Conservation (phyloP, 2,113 vertebrate species). For the Ranitomeya imitator region DNA sequence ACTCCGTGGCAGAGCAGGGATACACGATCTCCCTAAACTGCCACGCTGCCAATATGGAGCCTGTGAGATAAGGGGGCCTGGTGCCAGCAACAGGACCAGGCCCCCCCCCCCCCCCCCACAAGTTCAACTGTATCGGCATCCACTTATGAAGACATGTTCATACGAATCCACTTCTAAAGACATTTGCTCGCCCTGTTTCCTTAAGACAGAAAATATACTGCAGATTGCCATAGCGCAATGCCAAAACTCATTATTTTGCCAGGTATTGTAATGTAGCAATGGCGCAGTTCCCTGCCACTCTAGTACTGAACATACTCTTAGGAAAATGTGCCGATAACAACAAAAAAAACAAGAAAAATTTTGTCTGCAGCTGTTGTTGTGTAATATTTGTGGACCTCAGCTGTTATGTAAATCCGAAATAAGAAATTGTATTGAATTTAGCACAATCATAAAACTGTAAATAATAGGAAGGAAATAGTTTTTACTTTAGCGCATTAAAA, state of each 20-base stretch:
- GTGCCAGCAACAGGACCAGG: too few relatives aligned
- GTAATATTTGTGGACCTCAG: slow-evolving; percentile 50
- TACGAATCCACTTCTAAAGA: too few relatives aligned
- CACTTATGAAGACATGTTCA: not conserved
- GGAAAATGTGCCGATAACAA: not conserved
- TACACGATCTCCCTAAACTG: too few relatives aligned
- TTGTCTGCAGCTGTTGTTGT: slow-evolving; percentile 35
- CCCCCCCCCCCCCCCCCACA: too few relatives aligned
- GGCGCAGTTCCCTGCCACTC: not conserved
- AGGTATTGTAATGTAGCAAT: not conserved
- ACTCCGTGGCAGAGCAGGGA: too few relatives aligned
- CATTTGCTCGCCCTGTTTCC: not conserved
- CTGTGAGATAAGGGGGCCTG: too few relatives aligned
- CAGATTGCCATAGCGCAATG: not conserved
- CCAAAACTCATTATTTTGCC: not conserved
- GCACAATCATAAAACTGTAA: slow-evolving; percentile 44
- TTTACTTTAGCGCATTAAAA: slow-evolving; percentile 43
- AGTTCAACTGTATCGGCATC: too few relatives aligned
- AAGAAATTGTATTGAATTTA: slow-evolving; percentile 41
- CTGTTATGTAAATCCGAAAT: slow-evolving; percentile 46
- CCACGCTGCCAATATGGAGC: too few relatives aligned
- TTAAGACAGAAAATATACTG: not conserved
- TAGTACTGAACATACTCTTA: not conserved
- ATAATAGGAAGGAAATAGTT: slow-evolving; percentile 44
- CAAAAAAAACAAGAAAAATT: not conserved